Evolutionary conservation across 1,140 invertebrate species (phyloP).

Genomic region (Drosophila rhopaloa): DNA sequence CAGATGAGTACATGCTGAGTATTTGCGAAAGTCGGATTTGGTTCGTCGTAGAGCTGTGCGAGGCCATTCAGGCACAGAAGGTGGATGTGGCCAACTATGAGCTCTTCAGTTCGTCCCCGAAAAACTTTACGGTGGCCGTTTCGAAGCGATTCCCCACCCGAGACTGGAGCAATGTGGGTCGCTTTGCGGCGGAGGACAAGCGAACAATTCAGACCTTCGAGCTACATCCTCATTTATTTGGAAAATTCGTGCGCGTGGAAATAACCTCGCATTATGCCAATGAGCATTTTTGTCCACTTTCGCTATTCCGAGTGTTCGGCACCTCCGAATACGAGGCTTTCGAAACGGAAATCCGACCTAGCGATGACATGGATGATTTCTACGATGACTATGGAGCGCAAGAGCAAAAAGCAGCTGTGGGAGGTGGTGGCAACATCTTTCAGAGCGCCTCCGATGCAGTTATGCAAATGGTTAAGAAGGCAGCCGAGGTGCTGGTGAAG

Average conservation of each 20-base stretch:
- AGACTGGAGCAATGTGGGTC: conserved; percentile 95
- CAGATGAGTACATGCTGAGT: conserved; percentile 99
- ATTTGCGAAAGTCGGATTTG: conserved; percentile 96
- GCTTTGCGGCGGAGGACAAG: conserved; percentile 94
- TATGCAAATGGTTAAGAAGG: conserved; percentile 94
- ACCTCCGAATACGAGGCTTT: conserved; percentile 95
- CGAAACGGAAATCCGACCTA: conserved; percentile 89
- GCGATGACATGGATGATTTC: conserved; percentile 88
- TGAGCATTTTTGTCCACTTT: conserved; percentile 99
- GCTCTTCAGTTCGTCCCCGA: conserved; percentile 98
- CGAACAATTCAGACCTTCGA: conserved; percentile 95
- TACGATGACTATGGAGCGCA: conserved; percentile 85
- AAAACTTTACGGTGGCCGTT: conserved; percentile 94
- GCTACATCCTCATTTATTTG: conserved; percentile 92
- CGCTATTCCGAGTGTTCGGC: conserved; percentile 95
- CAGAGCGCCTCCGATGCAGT: conserved; percentile 94
- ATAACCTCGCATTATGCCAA: conserved; percentile 96
- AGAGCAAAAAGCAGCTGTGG: conserved; percentile 74
- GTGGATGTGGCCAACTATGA: conserved; percentile 99
- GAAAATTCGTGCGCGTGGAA: conserved; percentile 97
- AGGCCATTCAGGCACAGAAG: conserved; percentile 96
- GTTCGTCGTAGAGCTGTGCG: conserved; percentile 99
- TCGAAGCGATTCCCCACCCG: conserved; percentile 96
- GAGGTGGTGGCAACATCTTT: conserved; percentile 89
- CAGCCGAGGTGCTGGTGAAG: conserved; percentile 91